Percentiles rank a stretch among this genome's conserved stretches.
Conservation (phyloP, 2,888 invertebrate genomes). For the Laothoe populi region DNA sequence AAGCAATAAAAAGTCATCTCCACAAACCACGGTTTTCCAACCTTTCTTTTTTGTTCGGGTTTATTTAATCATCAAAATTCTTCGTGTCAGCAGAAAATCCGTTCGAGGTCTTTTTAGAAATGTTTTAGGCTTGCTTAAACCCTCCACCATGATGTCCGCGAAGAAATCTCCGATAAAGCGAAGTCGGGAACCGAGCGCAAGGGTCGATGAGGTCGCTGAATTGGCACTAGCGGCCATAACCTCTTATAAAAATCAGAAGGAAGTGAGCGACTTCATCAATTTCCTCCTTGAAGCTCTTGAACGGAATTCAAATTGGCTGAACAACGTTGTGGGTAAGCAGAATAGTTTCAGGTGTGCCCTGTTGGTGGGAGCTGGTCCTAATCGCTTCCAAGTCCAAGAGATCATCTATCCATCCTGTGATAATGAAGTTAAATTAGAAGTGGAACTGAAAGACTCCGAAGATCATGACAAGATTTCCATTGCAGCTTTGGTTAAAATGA, state of each 20-base stretch:
- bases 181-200: constrained; percentile 46
- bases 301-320: constrained; percentile 70
- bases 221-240: constrained; percentile 71
- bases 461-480: constrained; percentile 75
- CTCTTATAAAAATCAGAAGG: constrained; percentile 70
- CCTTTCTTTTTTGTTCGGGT: constrained; percentile 19
- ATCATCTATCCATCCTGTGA: constrained; percentile 69
- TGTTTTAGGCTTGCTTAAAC: constrained; percentile 54
- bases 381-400: constrained; percentile 72
- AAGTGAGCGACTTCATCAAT: constrained; percentile 68
- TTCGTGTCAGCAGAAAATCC: constrained; percentile 53
- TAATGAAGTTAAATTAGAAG: constrained; percentile 64
- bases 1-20: constrained; percentile 22
- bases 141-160: constrained; percentile 48
- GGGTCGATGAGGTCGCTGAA: constrained; percentile 58
- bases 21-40: neutral
- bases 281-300: constrained; percentile 68
- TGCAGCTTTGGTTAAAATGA: constrained; percentile 65
- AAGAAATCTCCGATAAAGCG: constrained; percentile 54
- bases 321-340: constrained; percentile 62
- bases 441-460: constrained; percentile 70
- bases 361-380: constrained; percentile 73
- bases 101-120: constrained; percentile 52
- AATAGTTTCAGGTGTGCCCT: constrained; percentile 68
- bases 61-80: constrained; percentile 61